Base-by-base conservation (phyloP, 2,888 invertebrate genomes). In the Anoncus sp. region DNA sequence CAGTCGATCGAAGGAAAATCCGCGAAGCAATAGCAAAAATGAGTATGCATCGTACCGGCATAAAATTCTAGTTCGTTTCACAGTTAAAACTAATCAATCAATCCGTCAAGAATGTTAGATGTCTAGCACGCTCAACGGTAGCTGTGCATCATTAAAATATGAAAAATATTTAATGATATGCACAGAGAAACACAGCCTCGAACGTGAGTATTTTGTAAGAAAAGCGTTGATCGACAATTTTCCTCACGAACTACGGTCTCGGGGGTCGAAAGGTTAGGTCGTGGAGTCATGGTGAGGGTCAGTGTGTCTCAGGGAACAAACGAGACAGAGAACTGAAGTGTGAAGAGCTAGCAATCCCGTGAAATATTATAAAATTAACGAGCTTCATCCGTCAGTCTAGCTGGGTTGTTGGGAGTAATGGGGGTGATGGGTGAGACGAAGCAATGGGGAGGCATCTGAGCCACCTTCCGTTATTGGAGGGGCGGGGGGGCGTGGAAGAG, bases 301-400 rank as follows among this genome's bases (percentile, higher is more conserved):
- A 27, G 18, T 27, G n/a, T 20, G 35, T 55, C 40, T 47, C 45
- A 49, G 59, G 47, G 71, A 27, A 18, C 31, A 55, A 76, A 70
- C 40, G 45, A 73, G 67, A 53, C 51, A 43, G 14, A 47, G 59
- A 63, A 53, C 38, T 38, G 35, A 31, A 70, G 63, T 74, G 76
- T 65, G 24, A 49, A 65, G 69, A 71, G 59, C 65, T 22, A 24
- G 67, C 24, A 60, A 45, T 57, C 77, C 80, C 62, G 65, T 81
- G 82, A 69, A 82, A 85, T 87, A 88, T 87, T 87, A 86, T 86
- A 84, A 86, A 88, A 88, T 87, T 87, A 88, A 88, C 85, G 87
- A 86, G 85, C 82, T 75, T 79, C 86, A 88, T 88, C 87, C 83
- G 85, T 87, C 87, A 86, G 82, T 79, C 66, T 59, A 49, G 49